Percentiles rank a stretch among this genome's conserved stretches.
Conservation (phyloP, 2,888 invertebrate genomes). For the Drosophila robusta region DNA sequence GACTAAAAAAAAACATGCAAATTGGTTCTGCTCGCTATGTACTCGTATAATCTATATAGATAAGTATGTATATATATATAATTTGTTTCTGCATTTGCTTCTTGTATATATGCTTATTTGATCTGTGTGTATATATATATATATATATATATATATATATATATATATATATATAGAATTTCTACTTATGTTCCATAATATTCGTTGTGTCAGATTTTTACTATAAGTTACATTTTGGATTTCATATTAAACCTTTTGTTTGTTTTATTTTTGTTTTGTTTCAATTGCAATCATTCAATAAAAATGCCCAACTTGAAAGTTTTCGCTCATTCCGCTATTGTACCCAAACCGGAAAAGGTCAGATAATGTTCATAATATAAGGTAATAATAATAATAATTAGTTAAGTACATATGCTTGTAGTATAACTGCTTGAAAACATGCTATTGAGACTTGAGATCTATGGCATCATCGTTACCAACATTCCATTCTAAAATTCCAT, state of each 20-base stretch:
- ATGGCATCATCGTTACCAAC: constrained; percentile 46
- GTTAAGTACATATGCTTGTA: constrained; percentile 39
- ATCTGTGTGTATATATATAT: constrained; percentile 74
- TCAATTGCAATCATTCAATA: constrained; percentile 46
- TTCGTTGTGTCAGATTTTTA: constrained; percentile 85
- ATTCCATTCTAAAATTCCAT: constrained; percentile 38
- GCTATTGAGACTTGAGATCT: constrained; percentile 66
- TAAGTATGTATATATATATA: constrained; percentile 61
- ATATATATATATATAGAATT: constrained; percentile 82
- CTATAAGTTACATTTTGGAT: constrained; percentile 82
- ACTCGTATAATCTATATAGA: constrained; percentile 63
- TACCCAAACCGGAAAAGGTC: constrained; percentile 55
- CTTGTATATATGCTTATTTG: constrained; percentile 77
- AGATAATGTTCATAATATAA: constrained; percentile 32
- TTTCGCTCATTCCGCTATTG: constrained; percentile 44
- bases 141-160: constrained; percentile 78
- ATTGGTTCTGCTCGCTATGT: constrained; percentile 77
- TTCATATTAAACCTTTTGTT: constrained; percentile 71
- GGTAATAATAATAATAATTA: constrained; percentile 22
- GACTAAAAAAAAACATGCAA: constrained; percentile 75
- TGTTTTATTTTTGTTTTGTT: constrained; percentile 31
- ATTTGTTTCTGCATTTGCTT: constrained; percentile 46
- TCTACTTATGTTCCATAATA: constrained; percentile 85
- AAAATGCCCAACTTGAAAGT: constrained; percentile 55
- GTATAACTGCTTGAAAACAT: constrained; percentile 58